Base-by-base conservation (phyloP, 2,113 vertebrate species). In the Onychorhynchus coronatus region DNA sequence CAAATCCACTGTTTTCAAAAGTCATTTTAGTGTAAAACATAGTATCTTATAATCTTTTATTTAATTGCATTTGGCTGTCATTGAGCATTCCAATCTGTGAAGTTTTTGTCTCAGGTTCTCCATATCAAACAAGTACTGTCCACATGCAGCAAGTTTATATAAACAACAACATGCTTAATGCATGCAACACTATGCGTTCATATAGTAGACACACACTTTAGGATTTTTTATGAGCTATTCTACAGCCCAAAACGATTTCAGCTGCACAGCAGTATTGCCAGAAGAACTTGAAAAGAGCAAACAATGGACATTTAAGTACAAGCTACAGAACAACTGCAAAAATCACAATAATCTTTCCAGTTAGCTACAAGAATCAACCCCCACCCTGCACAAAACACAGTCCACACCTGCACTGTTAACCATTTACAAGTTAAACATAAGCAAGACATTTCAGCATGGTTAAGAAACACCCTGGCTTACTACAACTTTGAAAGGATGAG, bases 61-160 rank as follows among this genome's bases (percentile, higher is more conserved):
- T 83, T 85, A 91, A 88, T 87, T 90, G 61, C 74, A 82, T 67
- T 85, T 3, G 1, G 17, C 59, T 92, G 65, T 86, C 68, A 91
- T 71, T 81, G 91, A 97, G 89, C 86, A 71, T 94, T 82, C 88
- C 88, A 84, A 83, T 92, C 89, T 72, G 92, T 83, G 97, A 98
- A 98, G 97, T 97, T 97, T 97, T 79, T 92, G 87, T 94, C 90
- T 96, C 58, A 1, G 47, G 46, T 59, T 89, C 94, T 89, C 83
- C 80, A 70, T 50, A 96, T 65, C 95, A 96, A 89, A 92, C 91
- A 93, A 94, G 95, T 75, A 92, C 89, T 18, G 42, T 91, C 74
- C 95, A 91, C 96, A 97, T 96, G 97, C 97, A 96, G 92, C 91
- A 94, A 97, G 96, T 96, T 97, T 92, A 73, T 94, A 97, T 94